Evolutionary conservation across 2,113 vertebrate genomes (phyloP).

Genomic region (Probosciger aterrimus): DNA sequence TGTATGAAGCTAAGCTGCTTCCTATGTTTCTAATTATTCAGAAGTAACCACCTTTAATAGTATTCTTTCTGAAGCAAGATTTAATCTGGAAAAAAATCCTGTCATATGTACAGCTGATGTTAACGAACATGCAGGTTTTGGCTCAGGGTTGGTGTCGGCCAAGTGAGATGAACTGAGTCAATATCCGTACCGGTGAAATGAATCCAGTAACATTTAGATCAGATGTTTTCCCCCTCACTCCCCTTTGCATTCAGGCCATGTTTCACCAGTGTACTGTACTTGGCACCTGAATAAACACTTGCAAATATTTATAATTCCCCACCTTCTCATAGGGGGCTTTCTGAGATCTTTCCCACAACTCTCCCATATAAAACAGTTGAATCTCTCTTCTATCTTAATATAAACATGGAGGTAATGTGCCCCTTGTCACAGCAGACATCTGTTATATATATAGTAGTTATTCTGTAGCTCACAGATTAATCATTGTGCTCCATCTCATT

Average conservation of each 20-base stretch:
- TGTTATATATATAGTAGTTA: conserved; percentile 64
- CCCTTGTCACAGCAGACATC: conserved; percentile 75
- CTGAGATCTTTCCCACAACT: conserved; percentile 57
- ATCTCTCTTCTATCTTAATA: conserved; percentile 58
- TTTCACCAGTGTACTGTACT: conserved; percentile 38
- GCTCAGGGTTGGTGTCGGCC: conserved; percentile 14
- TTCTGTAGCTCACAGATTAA: conserved; percentile 67
- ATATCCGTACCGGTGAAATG: conserved; percentile 54
- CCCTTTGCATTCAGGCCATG: neutral
- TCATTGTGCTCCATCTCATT: conserved; percentile 65
- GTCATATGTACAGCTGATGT: conserved; percentile 27
- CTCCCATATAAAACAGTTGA: conserved; percentile 51
- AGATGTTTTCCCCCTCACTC: neutral
- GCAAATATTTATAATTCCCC: conserved; percentile 68
- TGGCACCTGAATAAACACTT: conserved; percentile 76
- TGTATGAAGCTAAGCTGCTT: conserved; percentile 43
- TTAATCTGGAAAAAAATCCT: conserved; percentile 40
- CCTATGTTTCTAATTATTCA: conserved; percentile 54
- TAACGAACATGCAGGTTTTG: conserved; percentile 44
- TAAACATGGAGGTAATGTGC: conserved; percentile 76
- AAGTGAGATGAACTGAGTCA: conserved; percentile 54
- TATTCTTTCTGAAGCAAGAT: conserved; percentile 24
- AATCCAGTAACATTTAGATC: conserved; percentile 47
- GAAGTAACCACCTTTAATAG: conserved; percentile 28
- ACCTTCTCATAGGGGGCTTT: conserved; percentile 50